Evolutionary conservation across 92 coral and sea anemone genomes (phyloP), one percentile per base, ranked within the genome.

Genomic region (Palythoa caribaeorum): DNA sequence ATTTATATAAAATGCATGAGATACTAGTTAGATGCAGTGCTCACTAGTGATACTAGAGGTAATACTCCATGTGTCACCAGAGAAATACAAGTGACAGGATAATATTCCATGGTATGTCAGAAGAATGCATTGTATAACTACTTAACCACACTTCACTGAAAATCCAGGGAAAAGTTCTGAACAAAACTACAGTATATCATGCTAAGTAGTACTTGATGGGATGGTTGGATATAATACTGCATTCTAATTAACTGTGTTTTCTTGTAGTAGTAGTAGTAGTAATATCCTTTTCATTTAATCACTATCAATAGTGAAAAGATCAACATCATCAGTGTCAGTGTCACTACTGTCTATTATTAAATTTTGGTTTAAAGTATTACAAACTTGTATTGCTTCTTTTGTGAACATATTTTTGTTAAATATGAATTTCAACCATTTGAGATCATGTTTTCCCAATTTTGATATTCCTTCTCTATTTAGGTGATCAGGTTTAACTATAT

Each of bases 401-500:
- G 73, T 21, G 10, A 68, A 68, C 73, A 68, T 68, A 68, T 19
- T 68, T 68, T 20, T 68, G 11, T 68, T 20, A 19, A 19, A 68
- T 19, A 68, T 2, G 7, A 83, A 54, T 66, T 65, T 65, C 28
- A 83, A 83, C 87, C 87, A 65, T 44, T 62, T 44, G 59, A 83
- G 38, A 83, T 83, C 44, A 83, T 37, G 71, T 39, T 83, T 83
- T 83, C 73, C 73, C 76, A 83, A 36, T 65, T 83, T 83, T 63
- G 87, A 83, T 11, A 83, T 71, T 1, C 3, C 73, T 2, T 36
- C 53, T 83, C 8, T 7, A 83, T 83, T 83, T 65, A 83, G 77
- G 57, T 36, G 87, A 16, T 50, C 11, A 39, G 71, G 55, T 38
- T 83, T 39, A 83, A 83, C 73, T 40, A 16, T 83, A 14, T 54